Conservation (phyloP, 1,140 invertebrate genomes). For the Nasonia giraulti region DNA sequence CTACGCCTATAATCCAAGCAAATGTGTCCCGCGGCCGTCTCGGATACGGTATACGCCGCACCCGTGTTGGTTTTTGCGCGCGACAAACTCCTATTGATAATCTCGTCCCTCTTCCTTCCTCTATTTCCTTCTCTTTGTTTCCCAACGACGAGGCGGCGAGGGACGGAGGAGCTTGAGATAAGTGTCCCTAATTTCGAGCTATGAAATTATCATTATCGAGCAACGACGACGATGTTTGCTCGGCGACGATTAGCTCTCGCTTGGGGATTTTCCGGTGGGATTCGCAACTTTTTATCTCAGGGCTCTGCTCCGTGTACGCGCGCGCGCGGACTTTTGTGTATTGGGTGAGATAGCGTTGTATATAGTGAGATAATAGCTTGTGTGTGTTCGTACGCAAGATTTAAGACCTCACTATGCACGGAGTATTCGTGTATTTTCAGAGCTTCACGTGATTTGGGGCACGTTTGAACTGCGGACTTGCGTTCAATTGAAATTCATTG, state of each 20-base stretch:
- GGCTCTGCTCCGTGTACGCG: too few species aligned
- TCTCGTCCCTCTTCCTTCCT: background rate
- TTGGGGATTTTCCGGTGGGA: conserved; percentile 15
- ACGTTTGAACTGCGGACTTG: too few species aligned
- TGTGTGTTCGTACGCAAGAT: too few species aligned
- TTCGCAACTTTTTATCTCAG: conserved; percentile 4
- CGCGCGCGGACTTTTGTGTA: too few species aligned
- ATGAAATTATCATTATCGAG: conserved; percentile 42
- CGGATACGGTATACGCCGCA: background rate
- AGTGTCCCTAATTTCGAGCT: conserved; percentile 32
- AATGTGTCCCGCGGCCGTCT: conserved; percentile 17
- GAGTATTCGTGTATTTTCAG: too few species aligned
- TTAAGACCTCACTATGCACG: too few species aligned
- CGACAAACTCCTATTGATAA: background rate
- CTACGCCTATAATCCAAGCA: conserved; percentile 26
- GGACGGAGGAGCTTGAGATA: background rate
- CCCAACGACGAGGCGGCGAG: background rate
- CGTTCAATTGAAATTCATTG: background rate
- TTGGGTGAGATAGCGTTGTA: too few species aligned
- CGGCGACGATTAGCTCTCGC: background rate
- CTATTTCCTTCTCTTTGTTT: conserved; percentile 6
- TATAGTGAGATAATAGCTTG: too few species aligned
- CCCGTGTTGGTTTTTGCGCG: conserved; percentile 4
- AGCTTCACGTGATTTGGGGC: too few species aligned
- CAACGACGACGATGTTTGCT: background rate